Evolutionary conservation across 2,888 invertebrate genomes (phyloP), one percentile per base, ranked within the genome.

Genomic region (Standfussiana lucernea): DNA sequence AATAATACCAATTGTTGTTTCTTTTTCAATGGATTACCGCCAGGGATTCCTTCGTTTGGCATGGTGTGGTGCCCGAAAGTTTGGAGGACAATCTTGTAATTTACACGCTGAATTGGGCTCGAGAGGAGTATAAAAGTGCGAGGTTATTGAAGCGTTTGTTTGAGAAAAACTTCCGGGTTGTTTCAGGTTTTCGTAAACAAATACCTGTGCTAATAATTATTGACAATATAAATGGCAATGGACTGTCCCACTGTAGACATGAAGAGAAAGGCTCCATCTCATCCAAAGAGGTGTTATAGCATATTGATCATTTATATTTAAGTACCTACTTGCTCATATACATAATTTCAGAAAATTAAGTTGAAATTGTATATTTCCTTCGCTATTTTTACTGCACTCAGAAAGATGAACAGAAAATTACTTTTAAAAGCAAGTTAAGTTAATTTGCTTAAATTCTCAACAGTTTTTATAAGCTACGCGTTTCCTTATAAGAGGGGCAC

Each of bases 1-100:
- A 77, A 86, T 86, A 78, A 83, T 80, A 75, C 59, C 75, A 35
- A 76, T 71, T 74, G 71, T 72, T 78, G 50, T 72, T 75, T 72
- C 47, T 81, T 59, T 61, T 69, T 70, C 32, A 66, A 66, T 42
- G 37, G 69, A 69, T 77, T 82, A 56, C 42, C 69, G 28, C 66
- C 15, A 42, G 68, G 86, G 62, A 83, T 86, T 76, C 28, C 50
- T 74, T 74, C 69, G 53, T 72, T 74, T 66, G n/a, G 21, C 53
- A 40, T 68, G 50, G 45, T 40, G 42, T 67, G 59, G 24, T 53
- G 62, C 67, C 50, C 50, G n/a, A 75, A 75, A 79, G 37, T 75
- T 82, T 78, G 32, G 47, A 53, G 45, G 68, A n/a, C 37, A 66
- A 83, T 73, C 42, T 75, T 47, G 70, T 65, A 11, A 86, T 86